Evolutionary conservation across 2,113 vertebrate species (phyloP).

Genomic region (Macheiramphus alcinus): DNA sequence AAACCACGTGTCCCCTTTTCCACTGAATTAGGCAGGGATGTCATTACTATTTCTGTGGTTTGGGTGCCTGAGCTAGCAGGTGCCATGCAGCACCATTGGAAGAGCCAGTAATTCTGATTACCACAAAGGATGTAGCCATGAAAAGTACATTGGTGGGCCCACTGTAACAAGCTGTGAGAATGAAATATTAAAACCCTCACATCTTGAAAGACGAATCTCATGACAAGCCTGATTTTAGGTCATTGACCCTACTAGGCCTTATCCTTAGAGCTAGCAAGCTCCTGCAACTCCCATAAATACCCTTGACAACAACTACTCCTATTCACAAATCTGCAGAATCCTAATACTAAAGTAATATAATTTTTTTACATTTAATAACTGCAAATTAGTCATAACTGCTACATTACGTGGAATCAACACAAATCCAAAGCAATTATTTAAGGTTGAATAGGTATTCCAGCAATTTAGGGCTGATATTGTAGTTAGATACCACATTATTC

Average conservation of each 20-base stretch:
- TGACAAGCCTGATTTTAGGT: neutral
- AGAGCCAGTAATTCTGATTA: neutral
- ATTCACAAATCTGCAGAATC: neutral
- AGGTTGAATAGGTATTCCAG: neutral
- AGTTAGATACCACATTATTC: neutral
- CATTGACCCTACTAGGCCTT: neutral
- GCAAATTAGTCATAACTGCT: neutral
- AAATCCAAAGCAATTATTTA: conserved; percentile 13
- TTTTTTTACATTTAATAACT: neutral
- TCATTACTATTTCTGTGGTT: neutral
- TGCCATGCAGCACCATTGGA: neutral
- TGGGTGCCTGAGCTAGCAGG: neutral
- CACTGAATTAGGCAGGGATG: neutral
- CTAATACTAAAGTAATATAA: neutral
- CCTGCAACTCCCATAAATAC: neutral
- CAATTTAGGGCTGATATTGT: conserved; percentile 1
- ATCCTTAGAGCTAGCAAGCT: neutral
- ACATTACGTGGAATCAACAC: neutral
- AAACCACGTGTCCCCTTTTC: neutral
- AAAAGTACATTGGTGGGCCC: neutral
- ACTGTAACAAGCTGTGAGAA: neutral
- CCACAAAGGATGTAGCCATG: neutral
- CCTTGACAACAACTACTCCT: neutral
- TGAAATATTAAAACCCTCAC: neutral
- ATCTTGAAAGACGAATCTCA: neutral